Evolutionary conservation across 2,113 vertebrate genomes (phyloP), one percentile per base, ranked within the genome.

Genomic region (Coptodon bakossiorum): DNA sequence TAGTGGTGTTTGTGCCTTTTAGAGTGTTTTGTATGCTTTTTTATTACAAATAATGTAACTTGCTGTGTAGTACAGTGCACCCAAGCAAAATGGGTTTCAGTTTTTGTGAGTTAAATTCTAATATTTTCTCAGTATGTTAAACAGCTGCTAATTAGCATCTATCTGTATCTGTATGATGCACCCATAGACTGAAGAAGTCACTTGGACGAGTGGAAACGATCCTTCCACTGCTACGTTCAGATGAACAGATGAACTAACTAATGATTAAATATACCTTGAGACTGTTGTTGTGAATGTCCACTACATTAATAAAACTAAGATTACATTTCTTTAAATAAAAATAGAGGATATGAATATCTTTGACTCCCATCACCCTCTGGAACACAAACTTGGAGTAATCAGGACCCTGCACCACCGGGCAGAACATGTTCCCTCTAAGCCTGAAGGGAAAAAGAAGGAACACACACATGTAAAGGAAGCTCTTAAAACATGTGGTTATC

Each of bases 381-480:
- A 57, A 0, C 24, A 8, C 54, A 57, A 57, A 57, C 24, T 0
- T 3, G 54, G 12, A 27, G 12, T 57, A 14, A 57, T 57, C 0
- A 27, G 54, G 54, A 57, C 24, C 12, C 12, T 14, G 1, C 54
- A 27, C 4, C 54, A 27, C 54, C 12, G 1, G 54, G 54, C 54
- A 57, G 54, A 14, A 57, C 22, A 6, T 54, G 53, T 24, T 24
- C 10, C 53, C 53, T 56, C 53, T 24, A 56, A 56, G 22, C 53
- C 53, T 56, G 22, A 12, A 12, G 53, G 19, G 1, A 2, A 4
- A 22, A 6, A 54, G 53, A 54, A 12, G 10, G n/a, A 54, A 54
- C n/a, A 24, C 19, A 22, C n/a, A 0, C 10, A 12, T 2, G 52
- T 54, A 22, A 2, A 54, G 52, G n/a, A 11, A 53, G 52, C 52